These are phyloP conservation scores for Bradypodion ventrale DNA, from an alignment of 2,797 vertebrate species.

Conservation along the genomic window DNA sequence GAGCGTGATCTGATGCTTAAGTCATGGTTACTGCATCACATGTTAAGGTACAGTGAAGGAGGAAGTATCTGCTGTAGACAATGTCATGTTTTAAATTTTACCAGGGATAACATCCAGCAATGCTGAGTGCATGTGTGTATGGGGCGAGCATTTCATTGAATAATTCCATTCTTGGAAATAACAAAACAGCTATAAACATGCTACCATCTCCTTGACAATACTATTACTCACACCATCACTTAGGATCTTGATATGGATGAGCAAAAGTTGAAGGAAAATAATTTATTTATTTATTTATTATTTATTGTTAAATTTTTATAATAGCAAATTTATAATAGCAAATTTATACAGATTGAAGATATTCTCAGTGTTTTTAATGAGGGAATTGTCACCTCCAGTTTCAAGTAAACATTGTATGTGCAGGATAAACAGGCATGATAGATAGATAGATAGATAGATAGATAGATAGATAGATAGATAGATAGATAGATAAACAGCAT, in stretches of 20 bases:
- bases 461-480: no score
- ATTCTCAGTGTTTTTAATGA: background rate
- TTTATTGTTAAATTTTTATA: no score
- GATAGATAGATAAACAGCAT: background rate
- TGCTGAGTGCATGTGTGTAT: background rate
- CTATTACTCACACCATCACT: background rate
- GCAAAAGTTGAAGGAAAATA: no score
- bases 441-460: no score
- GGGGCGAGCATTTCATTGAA: background rate
- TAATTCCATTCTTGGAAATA: background rate
- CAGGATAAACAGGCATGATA: no score
- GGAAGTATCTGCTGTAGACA: background rate
- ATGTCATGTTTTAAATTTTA: background rate
- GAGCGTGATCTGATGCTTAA: background rate
- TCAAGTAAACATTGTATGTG: background rate
- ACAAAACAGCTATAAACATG: background rate
- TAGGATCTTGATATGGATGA: no score
- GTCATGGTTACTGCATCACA: background rate
- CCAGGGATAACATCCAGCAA: background rate
- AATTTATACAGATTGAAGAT: background rate
- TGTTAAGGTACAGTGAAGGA: background rate
- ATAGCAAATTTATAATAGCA: no score
- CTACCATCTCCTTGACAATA: background rate
- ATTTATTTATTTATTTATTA: no score
- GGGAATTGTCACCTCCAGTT: background rate